phyloP scores from a whole-genome alignment of 2,797 vertebrate genomes.

The Thamnophis elegans region DNA sequence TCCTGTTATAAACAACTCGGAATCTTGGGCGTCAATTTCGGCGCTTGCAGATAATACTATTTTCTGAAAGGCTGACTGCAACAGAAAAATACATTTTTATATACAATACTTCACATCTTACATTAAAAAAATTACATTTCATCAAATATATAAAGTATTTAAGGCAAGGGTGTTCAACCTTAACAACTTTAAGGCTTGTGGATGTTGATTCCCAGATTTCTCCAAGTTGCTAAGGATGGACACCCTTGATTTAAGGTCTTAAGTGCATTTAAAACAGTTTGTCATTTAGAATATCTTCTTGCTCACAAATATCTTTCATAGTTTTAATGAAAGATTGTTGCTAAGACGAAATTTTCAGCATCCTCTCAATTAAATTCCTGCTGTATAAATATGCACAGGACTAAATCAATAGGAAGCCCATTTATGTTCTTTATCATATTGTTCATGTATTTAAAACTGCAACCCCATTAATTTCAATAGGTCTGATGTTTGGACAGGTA shows the following conservation, averaged over 20 bases:
- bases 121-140: constrained; percentile 21
- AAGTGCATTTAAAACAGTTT: neutral
- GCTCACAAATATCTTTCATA: neutral
- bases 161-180: neutral
- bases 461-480: too few relatives aligned
- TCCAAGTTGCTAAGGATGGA: neutral
- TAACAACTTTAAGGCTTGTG: neutral
- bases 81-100: constrained; percentile 49
- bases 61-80: constrained; percentile 82
- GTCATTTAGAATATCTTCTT: neutral
- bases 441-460: neutral
- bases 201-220: neutral
- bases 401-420: neutral
- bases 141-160: neutral
- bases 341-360: neutral
- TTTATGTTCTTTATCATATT: neutral
- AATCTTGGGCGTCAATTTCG: constrained; percentile 76
- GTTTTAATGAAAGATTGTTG: neutral
- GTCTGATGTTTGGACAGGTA: neutral
- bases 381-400: neutral
- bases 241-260: neutral
- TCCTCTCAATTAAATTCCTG: too few relatives aligned
- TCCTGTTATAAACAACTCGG: constrained; percentile 78
- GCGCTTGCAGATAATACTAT: constrained; percentile 74
- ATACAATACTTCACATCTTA: neutral